These are phyloP conservation scores for Lasius platythorax DNA, from an alignment of 2,888 invertebrate species.

Conservation along the genomic window DNA sequence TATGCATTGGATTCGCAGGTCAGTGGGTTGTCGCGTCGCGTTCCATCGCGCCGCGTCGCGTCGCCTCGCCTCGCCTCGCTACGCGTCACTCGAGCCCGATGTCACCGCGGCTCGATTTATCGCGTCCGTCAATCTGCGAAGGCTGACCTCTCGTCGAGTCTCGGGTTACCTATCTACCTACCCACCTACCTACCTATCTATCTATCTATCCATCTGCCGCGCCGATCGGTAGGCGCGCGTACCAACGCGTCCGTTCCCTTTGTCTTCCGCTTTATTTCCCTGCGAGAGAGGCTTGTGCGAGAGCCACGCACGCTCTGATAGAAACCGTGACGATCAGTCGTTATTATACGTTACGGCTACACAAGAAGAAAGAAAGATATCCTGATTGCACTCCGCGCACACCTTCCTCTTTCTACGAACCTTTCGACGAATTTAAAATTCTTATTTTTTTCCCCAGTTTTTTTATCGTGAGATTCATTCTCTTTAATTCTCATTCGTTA, in stretches of 20 bases:
- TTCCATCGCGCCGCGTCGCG: conserved; percentile 77
- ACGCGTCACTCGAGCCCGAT: conserved; percentile 78
- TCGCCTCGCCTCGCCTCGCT: conserved; percentile 77
- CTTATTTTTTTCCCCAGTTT: background rate
- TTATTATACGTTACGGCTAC: conserved; percentile 22
- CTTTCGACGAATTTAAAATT: background rate
- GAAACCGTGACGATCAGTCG: conserved; percentile 23
- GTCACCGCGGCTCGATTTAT: conserved; percentile 84
- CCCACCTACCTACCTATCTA: conserved; percentile 53
- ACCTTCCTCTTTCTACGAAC: background rate
- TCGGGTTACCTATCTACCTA: conserved; percentile 81
- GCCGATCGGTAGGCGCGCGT: conserved; percentile 55
- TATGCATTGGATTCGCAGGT: conserved; percentile 86
- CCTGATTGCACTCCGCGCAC: too few species aligned
- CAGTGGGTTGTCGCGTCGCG: conserved; percentile 85
- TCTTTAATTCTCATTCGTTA: background rate
- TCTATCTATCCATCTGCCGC: conserved; percentile 27
- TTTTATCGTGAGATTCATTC: background rate
- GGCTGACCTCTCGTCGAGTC: conserved; percentile 83
- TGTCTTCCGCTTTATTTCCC: conserved; percentile 76
- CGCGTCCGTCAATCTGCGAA: conserved; percentile 84
- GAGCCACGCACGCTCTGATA: conserved; percentile 38
- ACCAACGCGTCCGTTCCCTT: conserved; percentile 65
- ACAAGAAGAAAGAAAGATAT: background rate
- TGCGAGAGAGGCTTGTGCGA: conserved; percentile 33